A percentile compares a stretch with the other conserved stretches of the same genome.
Conservation (phyloP, 2,888 invertebrate species). For the Bunonema sp. region DNA sequence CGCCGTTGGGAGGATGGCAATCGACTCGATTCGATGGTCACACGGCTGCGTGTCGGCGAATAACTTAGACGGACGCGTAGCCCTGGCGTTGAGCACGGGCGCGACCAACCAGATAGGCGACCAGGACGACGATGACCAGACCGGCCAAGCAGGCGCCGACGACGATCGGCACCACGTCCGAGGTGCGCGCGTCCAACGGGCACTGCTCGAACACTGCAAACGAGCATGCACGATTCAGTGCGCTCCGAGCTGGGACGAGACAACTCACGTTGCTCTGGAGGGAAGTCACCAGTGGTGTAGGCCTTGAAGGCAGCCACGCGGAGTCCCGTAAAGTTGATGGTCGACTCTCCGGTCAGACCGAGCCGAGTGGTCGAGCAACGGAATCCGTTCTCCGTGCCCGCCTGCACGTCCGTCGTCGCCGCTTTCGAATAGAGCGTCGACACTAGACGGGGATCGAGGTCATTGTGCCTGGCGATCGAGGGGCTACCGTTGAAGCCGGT, state of each 20-base stretch:
- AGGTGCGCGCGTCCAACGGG: constrained; percentile 27
- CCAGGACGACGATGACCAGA: constrained; percentile 73
- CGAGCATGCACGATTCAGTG: too few relatives aligned
- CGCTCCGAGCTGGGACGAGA: neutral
- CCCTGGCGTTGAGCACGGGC: constrained; percentile 48
- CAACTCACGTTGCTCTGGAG: constrained; percentile 14
- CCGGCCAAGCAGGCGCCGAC: constrained; percentile 82
- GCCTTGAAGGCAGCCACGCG: constrained; percentile 24
- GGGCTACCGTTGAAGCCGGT: too few relatives aligned
- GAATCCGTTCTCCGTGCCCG: constrained; percentile 7
- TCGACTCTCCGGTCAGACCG: constrained; percentile 18
- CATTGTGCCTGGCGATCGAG: too few relatives aligned
- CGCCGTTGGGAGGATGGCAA: too few relatives aligned
- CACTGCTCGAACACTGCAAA: constrained; percentile 26
- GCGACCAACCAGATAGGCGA: constrained; percentile 80
- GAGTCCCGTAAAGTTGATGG: constrained; percentile 18
- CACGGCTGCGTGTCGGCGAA: too few relatives aligned
- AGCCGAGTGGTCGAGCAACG: constrained; percentile 26
- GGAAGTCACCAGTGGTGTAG: constrained; percentile 15
- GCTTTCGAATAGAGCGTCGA: neutral
- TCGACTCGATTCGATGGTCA: too few relatives aligned
- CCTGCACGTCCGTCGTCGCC: constrained; percentile 5
- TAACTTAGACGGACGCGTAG: constrained; percentile 34
- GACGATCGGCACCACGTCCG: constrained; percentile 82
- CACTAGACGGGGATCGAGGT: neutral